These are phyloP conservation scores for Cyclina sinensis DNA, from an alignment of 1,140 invertebrate genomes.

Conservation along the genomic window DNA sequence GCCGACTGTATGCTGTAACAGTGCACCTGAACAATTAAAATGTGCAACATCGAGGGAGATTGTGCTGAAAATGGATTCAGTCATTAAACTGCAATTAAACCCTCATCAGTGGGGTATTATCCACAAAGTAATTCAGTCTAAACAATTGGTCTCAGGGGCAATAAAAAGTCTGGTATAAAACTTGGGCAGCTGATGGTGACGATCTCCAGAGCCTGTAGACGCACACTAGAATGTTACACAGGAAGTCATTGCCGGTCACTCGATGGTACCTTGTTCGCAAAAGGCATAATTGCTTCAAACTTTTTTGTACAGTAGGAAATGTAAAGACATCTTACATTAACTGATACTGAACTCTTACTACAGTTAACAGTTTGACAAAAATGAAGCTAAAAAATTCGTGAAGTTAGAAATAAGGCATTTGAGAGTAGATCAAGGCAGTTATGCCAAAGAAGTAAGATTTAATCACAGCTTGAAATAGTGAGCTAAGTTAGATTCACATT, in stretches of 20 bases:
- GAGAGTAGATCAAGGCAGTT: too few species aligned
- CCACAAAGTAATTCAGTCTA: conserved; percentile 48
- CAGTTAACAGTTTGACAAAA: too few species aligned
- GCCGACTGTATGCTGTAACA: conserved; percentile 22
- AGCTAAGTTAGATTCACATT: too few species aligned
- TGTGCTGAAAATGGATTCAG: conserved; percentile 50
- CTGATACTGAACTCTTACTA: too few species aligned
- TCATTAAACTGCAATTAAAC: conserved; percentile 62
- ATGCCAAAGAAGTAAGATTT: too few species aligned
- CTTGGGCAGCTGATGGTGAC: conserved; percentile 43
- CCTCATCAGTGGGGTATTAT: conserved; percentile 50
- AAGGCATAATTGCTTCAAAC: too few species aligned
- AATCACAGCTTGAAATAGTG: too few species aligned
- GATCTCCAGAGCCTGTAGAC: not conserved
- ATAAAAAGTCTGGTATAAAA: conserved; percentile 57
- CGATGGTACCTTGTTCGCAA: not conserved
- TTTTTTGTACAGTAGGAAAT: too few species aligned
- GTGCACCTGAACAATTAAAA: conserved; percentile 64
- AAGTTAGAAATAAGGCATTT: too few species aligned
- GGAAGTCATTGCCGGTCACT: not conserved
- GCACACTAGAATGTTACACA: not conserved
- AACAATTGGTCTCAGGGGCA: conserved; percentile 52
- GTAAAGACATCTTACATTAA: too few species aligned
- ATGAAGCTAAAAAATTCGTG: too few species aligned
- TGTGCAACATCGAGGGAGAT: conserved; percentile 56